Conservation (phyloP, 2,888 invertebrate genomes). For the Cephonodes hylas region DNA sequence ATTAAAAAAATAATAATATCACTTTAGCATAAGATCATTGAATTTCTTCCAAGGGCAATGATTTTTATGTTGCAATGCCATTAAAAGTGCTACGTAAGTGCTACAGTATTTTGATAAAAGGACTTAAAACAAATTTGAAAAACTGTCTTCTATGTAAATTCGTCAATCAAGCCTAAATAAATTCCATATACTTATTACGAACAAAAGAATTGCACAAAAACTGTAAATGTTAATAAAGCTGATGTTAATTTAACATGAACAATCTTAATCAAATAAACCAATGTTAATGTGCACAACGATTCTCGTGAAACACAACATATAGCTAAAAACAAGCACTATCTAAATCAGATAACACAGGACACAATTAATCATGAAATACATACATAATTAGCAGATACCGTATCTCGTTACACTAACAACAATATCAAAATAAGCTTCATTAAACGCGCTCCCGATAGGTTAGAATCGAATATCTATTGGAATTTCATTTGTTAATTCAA, state of each 20-base stretch:
- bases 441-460: neutral
- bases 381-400: neutral
- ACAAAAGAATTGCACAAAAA: too few species aligned
- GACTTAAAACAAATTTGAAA: too few species aligned
- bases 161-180: too few species aligned
- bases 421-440: neutral
- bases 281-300: neutral
- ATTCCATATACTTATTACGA: too few species aligned
- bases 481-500: neutral
- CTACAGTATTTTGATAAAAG: too few species aligned
- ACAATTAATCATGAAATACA: slow-evolving; percentile 7
- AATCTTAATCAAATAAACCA: neutral
- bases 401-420: neutral
- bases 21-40: too few species aligned
- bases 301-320: neutral
- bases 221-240: neutral
- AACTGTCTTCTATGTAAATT: too few species aligned
- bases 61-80: too few species aligned
- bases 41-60: too few species aligned
- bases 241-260: neutral
- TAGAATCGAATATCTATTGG: neutral
- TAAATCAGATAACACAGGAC: neutral
- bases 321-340: slow-evolving; percentile 10
- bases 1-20: too few species aligned
- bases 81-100: too few species aligned